Conservation (phyloP, 2,113 vertebrate genomes). For the Oreamnos americanus region DNA sequence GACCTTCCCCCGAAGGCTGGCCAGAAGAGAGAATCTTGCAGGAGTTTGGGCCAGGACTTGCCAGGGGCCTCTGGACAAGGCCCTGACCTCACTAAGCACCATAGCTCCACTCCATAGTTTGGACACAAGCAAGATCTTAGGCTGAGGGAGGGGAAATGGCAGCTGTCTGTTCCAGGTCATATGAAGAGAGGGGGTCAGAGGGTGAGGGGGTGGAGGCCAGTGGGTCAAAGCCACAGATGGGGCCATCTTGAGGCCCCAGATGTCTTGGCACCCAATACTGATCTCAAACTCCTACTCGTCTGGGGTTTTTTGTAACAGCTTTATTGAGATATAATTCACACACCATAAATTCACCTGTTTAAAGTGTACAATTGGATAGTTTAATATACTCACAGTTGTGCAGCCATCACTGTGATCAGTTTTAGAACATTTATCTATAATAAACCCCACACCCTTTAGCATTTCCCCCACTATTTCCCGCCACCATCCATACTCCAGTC, state of each 20-base stretch:
- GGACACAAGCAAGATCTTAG: not conserved
- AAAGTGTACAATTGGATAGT: not conserved
- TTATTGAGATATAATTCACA: slow-evolving; percentile 16
- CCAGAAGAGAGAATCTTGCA: not conserved
- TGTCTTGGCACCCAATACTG: not conserved
- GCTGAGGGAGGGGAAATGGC: not conserved
- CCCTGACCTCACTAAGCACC: not conserved
- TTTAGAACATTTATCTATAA: not conserved
- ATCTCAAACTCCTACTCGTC: not conserved
- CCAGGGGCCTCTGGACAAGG: not conserved
- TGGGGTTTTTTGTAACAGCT: not conserved
- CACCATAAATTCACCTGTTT: not conserved
- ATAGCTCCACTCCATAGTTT: not conserved
- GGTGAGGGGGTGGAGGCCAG: not conserved
- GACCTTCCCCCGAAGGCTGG: not conserved
- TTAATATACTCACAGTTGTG: not conserved
- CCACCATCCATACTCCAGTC: not conserved
- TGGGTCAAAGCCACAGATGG: not conserved
- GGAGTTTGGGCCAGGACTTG: not conserved
- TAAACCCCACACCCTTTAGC: not conserved
- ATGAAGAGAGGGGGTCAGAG: no score
- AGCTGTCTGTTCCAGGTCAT: not conserved
- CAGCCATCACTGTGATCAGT: not conserved
- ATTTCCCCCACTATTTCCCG: not conserved
- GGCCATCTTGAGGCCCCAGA: not conserved